phyloP scores from a whole-genome alignment of 2,113 vertebrate species.

The Pelodiscus sinensis region DNA sequence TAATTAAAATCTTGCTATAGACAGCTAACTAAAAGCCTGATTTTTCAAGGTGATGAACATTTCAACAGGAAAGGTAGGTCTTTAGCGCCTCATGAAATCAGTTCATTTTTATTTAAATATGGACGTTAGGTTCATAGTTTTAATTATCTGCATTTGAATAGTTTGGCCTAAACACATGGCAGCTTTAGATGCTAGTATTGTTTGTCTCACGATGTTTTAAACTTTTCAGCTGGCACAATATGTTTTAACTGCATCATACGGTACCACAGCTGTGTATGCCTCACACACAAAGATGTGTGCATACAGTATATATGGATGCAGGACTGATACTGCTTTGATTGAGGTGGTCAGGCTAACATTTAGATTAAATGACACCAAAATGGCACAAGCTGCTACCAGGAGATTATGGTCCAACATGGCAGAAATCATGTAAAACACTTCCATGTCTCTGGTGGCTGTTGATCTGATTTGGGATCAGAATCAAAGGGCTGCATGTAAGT shows the following conservation, averaged over 20 bases:
- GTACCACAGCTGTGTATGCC: not conserved
- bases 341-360: not conserved
- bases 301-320: not conserved
- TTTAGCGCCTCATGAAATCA: not conserved
- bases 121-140: not conserved
- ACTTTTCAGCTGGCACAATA: not conserved
- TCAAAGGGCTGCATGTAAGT: not conserved
- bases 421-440: not conserved
- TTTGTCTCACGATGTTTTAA: not conserved
- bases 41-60: not conserved
- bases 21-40: not conserved
- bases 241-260: not conserved
- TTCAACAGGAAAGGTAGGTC: not conserved
- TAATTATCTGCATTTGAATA: not conserved
- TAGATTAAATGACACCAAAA: not conserved
- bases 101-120: not conserved
- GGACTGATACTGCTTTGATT: not conserved
- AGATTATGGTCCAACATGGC: conserved; percentile 14
- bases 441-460: not conserved
- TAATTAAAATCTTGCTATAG: not conserved
- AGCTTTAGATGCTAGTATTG: not conserved
- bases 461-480: not conserved
- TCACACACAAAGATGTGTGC: not conserved
- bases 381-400: conserved; percentile 15
- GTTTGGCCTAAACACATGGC: not conserved